Evolutionary conservation across 2,888 invertebrate genomes (phyloP).

Genomic region (Xestia c-nigrum): DNA sequence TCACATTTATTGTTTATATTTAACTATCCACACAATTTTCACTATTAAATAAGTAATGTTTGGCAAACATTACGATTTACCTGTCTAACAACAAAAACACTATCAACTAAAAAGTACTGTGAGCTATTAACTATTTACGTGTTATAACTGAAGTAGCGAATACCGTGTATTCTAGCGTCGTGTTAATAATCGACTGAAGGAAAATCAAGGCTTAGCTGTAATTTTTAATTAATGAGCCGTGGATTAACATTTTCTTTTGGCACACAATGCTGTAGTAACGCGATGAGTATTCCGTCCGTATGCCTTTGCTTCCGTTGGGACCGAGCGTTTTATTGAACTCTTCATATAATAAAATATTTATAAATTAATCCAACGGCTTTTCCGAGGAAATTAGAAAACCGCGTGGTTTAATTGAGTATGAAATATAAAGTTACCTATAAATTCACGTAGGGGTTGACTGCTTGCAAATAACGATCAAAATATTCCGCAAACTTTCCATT

Average conservation of each 20-base stretch:
- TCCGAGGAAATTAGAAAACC: slow-evolving; percentile 29
- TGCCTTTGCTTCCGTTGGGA: slow-evolving; percentile 81
- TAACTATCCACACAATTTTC: slow-evolving; percentile 29
- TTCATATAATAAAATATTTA: slow-evolving; percentile 44
- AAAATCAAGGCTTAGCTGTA: slow-evolving; percentile 86
- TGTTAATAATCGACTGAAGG: slow-evolving; percentile 85
- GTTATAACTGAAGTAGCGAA: slow-evolving; percentile 51
- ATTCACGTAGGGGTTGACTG: not conserved
- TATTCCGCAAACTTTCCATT: slow-evolving; percentile 16
- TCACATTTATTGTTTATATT: slow-evolving; percentile 51
- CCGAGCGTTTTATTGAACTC: slow-evolving; percentile 73
- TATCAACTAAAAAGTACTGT: slow-evolving; percentile 31
- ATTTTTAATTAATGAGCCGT: slow-evolving; percentile 83
- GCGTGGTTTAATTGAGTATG: not conserved
- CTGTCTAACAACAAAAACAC: slow-evolving; percentile 38
- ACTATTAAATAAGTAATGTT: slow-evolving; percentile 54
- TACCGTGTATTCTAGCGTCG: slow-evolving; percentile 78
- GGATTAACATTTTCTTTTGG: slow-evolving; percentile 90
- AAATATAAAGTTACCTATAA: not conserved
- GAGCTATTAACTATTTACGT: slow-evolving; percentile 24
- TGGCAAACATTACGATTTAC: slow-evolving; percentile 60
- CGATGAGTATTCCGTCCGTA: slow-evolving; percentile 83
- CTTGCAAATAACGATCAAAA: slow-evolving; percentile 9
- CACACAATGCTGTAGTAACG: slow-evolving; percentile 81
- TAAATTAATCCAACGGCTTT: slow-evolving; percentile 26